phyloP scores from a whole-genome alignment of 2,113 vertebrate genomes.

The Orcinus orca region DNA sequence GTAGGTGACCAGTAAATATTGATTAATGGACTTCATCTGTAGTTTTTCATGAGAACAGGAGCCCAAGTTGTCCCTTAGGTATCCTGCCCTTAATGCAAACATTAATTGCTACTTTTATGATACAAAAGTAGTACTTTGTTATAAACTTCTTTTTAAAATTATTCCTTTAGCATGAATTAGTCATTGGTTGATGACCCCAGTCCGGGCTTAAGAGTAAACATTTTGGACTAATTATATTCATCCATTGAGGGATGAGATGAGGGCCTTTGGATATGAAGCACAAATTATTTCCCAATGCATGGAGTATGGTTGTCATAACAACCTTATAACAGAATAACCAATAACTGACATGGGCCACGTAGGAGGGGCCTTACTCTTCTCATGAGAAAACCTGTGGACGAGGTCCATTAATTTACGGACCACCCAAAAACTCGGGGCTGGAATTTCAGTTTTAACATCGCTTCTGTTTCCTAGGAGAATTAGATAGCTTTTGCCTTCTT shows the following conservation, averaged over 20 bases:
- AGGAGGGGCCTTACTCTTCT: neutral
- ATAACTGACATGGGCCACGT: neutral
- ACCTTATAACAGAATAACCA: neutral
- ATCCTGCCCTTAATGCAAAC: constrained; percentile 1
- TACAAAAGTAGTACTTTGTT: neutral
- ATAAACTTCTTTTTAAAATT: neutral
- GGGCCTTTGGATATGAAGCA: neutral
- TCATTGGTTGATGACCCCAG: neutral
- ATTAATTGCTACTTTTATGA: constrained; percentile 5
- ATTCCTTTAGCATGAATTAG: neutral
- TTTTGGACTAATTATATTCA: neutral
- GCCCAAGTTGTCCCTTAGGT: neutral
- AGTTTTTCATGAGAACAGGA: neutral
- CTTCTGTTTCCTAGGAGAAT: neutral
- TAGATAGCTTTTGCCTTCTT: neutral
- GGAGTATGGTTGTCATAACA: neutral
- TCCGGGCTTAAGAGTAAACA: neutral
- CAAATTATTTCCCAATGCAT: neutral
- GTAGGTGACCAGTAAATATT: neutral
- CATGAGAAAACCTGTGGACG: neutral
- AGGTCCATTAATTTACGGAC: neutral
- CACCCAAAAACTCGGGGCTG: neutral
- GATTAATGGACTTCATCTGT: neutral
- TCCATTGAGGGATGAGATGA: neutral
- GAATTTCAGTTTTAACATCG: neutral